A percentile compares a stretch with the other conserved stretches of the same genome.
phyloP scores from a whole-genome alignment of 2,797 vertebrate genomes.

The Anabacerthia variegaticeps region DNA sequence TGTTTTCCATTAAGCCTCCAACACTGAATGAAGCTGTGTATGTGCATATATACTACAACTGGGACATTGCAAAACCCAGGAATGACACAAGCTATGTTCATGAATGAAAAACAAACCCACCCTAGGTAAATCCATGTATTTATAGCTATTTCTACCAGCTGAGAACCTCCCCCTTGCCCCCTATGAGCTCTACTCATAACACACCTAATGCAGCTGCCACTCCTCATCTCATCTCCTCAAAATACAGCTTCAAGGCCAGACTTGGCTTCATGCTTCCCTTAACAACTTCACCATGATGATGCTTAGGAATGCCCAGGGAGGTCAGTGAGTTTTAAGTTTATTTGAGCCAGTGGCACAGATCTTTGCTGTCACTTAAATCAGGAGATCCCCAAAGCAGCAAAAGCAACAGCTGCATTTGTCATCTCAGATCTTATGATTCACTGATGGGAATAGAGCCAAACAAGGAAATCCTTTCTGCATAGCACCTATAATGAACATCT shows the following conservation, averaged over 20 bases:
- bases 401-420: neutral
- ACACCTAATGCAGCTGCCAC: neutral
- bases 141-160: neutral
- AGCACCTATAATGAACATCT: slow-evolving; percentile 27
- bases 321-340: neutral
- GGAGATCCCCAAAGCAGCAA: neutral
- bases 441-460: slow-evolving; percentile 5
- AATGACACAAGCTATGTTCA: neutral
- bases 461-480: neutral
- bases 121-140: neutral
- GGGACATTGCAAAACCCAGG: neutral
- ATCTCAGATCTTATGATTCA: neutral
- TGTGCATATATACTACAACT: neutral
- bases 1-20: neutral
- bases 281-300: neutral
- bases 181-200: neutral
- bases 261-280: neutral
- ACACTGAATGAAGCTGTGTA: neutral
- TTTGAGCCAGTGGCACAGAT: neutral
- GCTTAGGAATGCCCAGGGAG: neutral
- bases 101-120: neutral
- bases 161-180: neutral
- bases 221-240: neutral
- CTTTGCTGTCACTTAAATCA: neutral
- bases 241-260: neutral